Conservation (phyloP, 1,140 invertebrate species). For the Ooceraea biroi region DNA sequence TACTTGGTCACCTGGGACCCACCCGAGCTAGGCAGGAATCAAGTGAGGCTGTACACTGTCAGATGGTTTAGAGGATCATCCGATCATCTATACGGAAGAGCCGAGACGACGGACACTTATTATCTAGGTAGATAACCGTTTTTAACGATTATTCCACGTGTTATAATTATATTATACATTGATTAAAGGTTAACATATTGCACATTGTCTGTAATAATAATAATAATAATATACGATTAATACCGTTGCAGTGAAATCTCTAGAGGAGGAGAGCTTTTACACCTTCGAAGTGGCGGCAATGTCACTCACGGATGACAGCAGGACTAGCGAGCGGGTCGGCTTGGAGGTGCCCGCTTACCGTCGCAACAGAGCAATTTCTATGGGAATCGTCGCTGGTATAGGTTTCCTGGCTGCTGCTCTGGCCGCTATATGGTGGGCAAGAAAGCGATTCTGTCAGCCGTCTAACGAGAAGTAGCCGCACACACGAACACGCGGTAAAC, state of each 20-base stretch:
- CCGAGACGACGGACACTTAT: constrained; percentile 89
- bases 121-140: constrained; percentile 85
- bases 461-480: constrained; percentile 76
- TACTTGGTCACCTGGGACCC: constrained; percentile 91
- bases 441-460: constrained; percentile 84
- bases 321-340: constrained; percentile 87
- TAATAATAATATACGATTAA: background rate
- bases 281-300: constrained; percentile 89
- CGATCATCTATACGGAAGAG: constrained; percentile 87
- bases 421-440: constrained; percentile 88
- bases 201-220: background rate
- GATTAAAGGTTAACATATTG: background rate
- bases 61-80: constrained; percentile 88
- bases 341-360: constrained; percentile 89
- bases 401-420: constrained; percentile 88
- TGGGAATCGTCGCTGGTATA: constrained; percentile 88
- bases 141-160: background rate
- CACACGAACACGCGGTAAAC: background rate
- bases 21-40: constrained; percentile 87
- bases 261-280: constrained; percentile 89
- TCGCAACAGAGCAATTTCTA: constrained; percentile 88
- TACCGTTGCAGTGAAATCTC: constrained; percentile 86
- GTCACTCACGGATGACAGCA: constrained; percentile 86
- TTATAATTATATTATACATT: constrained; percentile 2
- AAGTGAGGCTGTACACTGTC: constrained; percentile 88